Base-by-base conservation (phyloP, 2,113 vertebrate species). In the Cromileptes altivelis region DNA sequence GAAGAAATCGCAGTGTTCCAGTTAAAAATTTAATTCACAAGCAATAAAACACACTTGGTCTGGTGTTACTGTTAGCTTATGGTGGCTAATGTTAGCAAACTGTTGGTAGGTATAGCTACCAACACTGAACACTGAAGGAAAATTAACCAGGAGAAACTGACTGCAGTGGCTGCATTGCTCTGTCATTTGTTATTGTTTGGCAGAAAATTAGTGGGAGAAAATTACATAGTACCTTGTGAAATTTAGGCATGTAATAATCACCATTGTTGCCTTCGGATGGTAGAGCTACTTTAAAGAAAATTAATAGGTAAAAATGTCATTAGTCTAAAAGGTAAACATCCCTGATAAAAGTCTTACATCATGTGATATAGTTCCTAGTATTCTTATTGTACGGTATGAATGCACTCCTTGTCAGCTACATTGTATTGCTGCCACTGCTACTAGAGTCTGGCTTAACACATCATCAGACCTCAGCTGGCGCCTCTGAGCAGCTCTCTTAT, bases 401-500 rank as follows among this genome's bases (percentile, higher is more conserved):
- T 23, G 58, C 30, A 64, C 0, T 64, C 23, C 33, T 56, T 9
- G 15, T 60, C n/a, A 4, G 1, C 37, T 21, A 56, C 85, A 33
- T 30, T 63, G 40, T 74, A 4, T 13, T 49, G 81, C 25, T 27
- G 57, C 67, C 70, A 17, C 76, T 70, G 8, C 61, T 21, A 9
- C 70, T 18, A 6, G 25, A 74, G 52, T 68, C 49, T 11, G 74
- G 58, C 19, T 75, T 50, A 47, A 78, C 89, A 67, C 81, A 23
- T 90, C 83, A 79, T 23, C 85, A 45, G 70, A 27, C 52, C 62
- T 85, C 79, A 80, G 81, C 74, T 73, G 87, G 83, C 81, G 62
- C 83, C 81, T 85, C 47, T 55, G 37, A 70, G 81, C 78, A 37
- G 40, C 74, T 50, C 70, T 42, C 75, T 87, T 88, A 91, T 92